Evolutionary conservation across 2,888 invertebrate species (phyloP), one percentile per base, ranked within the genome.

Genomic region (Synergus gifuensis): DNA sequence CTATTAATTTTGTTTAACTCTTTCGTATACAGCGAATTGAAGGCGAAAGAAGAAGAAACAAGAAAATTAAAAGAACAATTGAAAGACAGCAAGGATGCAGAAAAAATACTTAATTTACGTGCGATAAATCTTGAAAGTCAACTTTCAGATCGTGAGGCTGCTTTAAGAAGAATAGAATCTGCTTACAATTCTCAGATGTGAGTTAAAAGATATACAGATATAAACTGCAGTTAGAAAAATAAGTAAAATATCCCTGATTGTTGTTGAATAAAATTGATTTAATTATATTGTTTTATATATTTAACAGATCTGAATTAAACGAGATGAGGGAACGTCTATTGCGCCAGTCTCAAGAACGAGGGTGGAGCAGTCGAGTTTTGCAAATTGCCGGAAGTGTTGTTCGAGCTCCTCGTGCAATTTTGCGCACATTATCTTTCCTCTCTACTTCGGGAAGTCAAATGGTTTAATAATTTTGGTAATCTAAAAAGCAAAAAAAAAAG

Each of bases 371-470:
- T 64, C 85, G 88, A 82, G 86, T 92, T 79, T 82, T 92, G 44
- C 91, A 91, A 84, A 85, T 92, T 54, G 91, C 91, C 73, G 91
- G 89, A 54, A 90, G 86, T 64, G 86, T 92, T 14, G 89, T 88
- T 5, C 88, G 90, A 36, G 89, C 88, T 7, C 92, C 92, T 7
- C 83, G 89, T 62, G 87, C 87, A 4, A 89, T 92, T 83, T 85
- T 91, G 4, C 88, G 91, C 36, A 90, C 90, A 18, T 82, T 91
- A 76, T 86, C 89, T 0, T 89, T 91, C 76, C 81, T 90, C 28
- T 78, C 78, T n/a, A 36, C 40, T 54, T 63, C 54, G 42, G 73
- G 78, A 76, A 63, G 42, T 60, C 36, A 67, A 16, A 54, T 78
- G 14, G n/a, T 58, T 66, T 73, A 62, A 58, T 28, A 73, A n/a